Percentiles rank a stretch among this genome's conserved stretches.
phyloP scores from a whole-genome alignment of 2,113 vertebrate genomes.

The Montifringilla adamsi region DNA sequence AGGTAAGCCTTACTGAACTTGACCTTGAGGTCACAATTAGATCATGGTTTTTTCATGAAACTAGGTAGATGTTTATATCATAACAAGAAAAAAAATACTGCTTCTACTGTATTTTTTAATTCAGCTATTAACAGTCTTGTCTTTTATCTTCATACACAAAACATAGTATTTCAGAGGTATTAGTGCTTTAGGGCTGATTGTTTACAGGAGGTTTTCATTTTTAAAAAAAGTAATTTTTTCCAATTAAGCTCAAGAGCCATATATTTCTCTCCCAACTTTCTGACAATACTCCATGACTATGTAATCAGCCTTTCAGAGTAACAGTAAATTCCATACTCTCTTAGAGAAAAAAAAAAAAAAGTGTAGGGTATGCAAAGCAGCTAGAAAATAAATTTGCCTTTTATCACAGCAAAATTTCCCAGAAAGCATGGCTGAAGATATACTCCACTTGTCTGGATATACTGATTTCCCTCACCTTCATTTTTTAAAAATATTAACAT shows the following conservation, averaged over 20 bases:
- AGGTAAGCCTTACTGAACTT: neutral
- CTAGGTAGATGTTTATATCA: neutral
- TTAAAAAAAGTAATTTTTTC: neutral
- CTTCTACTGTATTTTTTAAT: neutral
- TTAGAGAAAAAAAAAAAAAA: neutral
- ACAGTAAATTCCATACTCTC: neutral
- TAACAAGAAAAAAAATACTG: neutral
- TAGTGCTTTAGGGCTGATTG: neutral
- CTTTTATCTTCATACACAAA: neutral
- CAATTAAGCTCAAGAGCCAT: neutral
- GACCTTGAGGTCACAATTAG: neutral
- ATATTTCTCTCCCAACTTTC: neutral
- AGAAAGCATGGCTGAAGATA: neutral
- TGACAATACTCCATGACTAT: neutral
- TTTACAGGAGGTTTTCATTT: no score
- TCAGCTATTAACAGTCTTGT: neutral
- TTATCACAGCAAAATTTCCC: neutral
- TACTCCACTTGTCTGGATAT: neutral
- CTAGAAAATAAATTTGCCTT: neutral
- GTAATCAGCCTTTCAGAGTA: neutral
- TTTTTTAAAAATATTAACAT: neutral
- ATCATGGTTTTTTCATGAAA: neutral
- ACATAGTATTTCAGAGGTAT: neutral
- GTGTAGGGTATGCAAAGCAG: neutral
- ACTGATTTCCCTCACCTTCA: neutral